Percentiles rank a stretch among this genome's conserved stretches.
These are phyloP conservation scores for Clarias macrocephalus DNA, from an alignment of 2,113 vertebrate genomes.

Conservation along the genomic window DNA sequence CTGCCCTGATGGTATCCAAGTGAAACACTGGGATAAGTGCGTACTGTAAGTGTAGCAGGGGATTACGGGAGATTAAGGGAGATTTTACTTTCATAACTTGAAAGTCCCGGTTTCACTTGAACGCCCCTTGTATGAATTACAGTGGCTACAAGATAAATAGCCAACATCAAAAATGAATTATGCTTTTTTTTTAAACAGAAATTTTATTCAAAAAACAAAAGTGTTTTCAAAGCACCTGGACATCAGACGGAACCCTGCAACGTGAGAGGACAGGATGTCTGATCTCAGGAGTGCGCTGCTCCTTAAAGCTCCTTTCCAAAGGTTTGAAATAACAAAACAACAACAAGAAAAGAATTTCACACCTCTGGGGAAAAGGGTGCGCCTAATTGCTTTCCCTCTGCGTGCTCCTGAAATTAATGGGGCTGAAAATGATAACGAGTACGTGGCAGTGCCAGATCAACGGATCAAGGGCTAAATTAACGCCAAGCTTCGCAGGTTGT, in stretches of 20 bases:
- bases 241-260: not conserved
- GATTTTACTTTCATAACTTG: too few species aligned
- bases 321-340: conserved; percentile 5
- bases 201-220: not conserved
- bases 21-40: too few species aligned
- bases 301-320: not conserved
- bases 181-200: not conserved
- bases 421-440: conserved; percentile 21
- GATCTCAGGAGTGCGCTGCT: conserved; percentile 23
- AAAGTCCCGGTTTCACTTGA: too few species aligned
- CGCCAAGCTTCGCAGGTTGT: conserved; percentile 40
- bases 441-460: not conserved
- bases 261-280: conserved; percentile 2
- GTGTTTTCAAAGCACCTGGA: not conserved
- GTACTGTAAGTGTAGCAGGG: too few species aligned
- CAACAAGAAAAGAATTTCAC: not conserved
- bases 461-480: conserved; percentile 33
- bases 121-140: not conserved
- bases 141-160: not conserved
- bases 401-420: conserved; percentile 33
- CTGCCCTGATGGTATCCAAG: too few species aligned
- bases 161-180: not conserved
- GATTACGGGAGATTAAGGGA: too few species aligned
- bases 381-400: conserved; percentile 24
- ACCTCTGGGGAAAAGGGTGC: not conserved